phyloP scores from a whole-genome alignment of 2,888 invertebrate genomes.

The Ischnus inquisitorius region DNA sequence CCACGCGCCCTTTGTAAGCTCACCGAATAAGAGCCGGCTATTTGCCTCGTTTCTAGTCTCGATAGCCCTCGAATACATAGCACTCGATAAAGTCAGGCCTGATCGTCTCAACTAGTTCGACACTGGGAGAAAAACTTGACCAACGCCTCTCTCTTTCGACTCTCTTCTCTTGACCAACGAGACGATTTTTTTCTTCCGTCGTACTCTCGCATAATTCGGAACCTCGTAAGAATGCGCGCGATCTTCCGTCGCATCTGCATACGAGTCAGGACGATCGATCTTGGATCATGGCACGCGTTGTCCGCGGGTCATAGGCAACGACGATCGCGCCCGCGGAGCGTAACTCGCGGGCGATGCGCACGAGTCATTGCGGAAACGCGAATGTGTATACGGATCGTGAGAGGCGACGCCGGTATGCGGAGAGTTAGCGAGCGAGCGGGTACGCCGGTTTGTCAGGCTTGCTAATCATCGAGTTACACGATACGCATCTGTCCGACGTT shows the following conservation, averaged over 20 bases:
- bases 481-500: conserved; percentile 70
- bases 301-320: conserved; percentile 67
- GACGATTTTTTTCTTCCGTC: background rate
- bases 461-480: conserved; percentile 77
- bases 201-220: background rate
- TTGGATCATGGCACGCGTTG: conserved; percentile 67
- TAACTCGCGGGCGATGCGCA: conserved; percentile 14
- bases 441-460: conserved; percentile 72
- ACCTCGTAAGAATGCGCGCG: background rate
- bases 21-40: conserved; percentile 32
- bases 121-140: conserved; percentile 5
- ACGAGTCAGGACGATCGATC: conserved; percentile 58
- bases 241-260: conserved; percentile 13
- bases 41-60: conserved; percentile 45
- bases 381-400: conserved; percentile 8
- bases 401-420: conserved; percentile 18
- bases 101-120: conserved; percentile 40
- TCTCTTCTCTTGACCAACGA: background rate
- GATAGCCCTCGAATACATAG: conserved; percentile 46
- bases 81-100: conserved; percentile 36
- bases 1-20: conserved; percentile 43
- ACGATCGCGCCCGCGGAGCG: conserved; percentile 44
- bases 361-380: conserved; percentile 14
- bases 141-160: background rate
- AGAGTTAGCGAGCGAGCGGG: conserved; percentile 44